Evolutionary conservation across 2,888 invertebrate genomes (phyloP).

Genomic region (Clanis bilineata): DNA sequence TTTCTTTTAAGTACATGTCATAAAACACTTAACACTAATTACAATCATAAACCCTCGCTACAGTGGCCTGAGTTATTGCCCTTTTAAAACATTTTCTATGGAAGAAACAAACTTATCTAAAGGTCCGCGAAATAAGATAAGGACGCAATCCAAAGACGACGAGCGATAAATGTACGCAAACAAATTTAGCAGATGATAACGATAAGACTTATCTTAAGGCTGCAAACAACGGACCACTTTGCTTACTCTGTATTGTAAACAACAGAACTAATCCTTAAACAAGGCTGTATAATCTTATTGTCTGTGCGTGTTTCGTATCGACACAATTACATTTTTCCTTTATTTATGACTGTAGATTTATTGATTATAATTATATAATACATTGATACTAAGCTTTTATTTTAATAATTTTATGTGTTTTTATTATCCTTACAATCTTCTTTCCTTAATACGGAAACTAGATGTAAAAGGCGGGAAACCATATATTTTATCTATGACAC

Average conservation of each 20-base stretch:
- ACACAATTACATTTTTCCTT: background rate
- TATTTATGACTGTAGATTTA: background rate
- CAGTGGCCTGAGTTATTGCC: background rate
- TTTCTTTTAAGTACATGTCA: background rate
- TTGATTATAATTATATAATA: background rate
- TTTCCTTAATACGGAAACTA: background rate
- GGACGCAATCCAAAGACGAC: background rate
- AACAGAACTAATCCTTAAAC: conserved; percentile 7
- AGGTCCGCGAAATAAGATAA: conserved; percentile 6
- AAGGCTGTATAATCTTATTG: conserved; percentile 6
- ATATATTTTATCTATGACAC: background rate
- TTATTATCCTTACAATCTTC: background rate
- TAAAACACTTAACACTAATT: background rate
- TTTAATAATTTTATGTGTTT: background rate
- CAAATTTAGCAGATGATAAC: conserved; percentile 14
- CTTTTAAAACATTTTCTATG: background rate
- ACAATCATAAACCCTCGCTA: background rate
- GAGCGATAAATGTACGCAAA: background rate
- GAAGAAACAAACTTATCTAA: background rate
- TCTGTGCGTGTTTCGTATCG: background rate
- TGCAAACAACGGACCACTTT: conserved; percentile 5
- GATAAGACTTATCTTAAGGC: conserved; percentile 17
- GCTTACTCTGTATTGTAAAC: background rate
- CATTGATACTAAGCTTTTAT: background rate
- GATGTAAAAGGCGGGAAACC: background rate